Evolutionary conservation across 2,797 vertebrate genomes (phyloP), one percentile per base, ranked within the genome.

Genomic region (Enteromius anoplus): DNA sequence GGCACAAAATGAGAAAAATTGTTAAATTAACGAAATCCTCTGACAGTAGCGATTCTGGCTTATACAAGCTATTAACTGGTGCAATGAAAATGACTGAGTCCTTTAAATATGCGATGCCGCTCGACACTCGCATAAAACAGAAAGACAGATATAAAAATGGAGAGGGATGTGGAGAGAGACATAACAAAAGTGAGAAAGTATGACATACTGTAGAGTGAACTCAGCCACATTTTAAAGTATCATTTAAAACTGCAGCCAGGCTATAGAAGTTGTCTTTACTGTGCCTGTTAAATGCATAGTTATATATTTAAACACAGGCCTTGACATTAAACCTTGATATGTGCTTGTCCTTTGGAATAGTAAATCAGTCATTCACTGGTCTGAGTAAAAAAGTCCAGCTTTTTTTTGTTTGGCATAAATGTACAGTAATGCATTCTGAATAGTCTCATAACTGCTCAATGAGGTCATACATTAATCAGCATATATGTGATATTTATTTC

Each of bases 61-160:
- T 65, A 53, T 82, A 45, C 80, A 82, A 75, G 60, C 71, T 82
- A 68, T 66, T 82, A 82, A 75, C 71, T 66, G 60, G 5, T 8
- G 34, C 47, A 55, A 55, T 66, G 71, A 68, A 82, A 82, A 82
- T 75, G 32, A 82, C 80, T 15, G 23, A 75, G 70, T 68, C 47
- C 62, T 75, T 75, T 75, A 53, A 45, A 51, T 40, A 47, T 40
- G 47, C 8, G 15, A 85, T 60, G 32, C 37, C 21, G 55, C 53
- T 37, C 68, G 23, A 69, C 65, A 80, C 5, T 45, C 53, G 17
- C 17, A 80, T 72, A 11, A 53, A 40, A 68, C 49, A 42, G 72
- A 68, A 45, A 82, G 10, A 65, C 64, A 42, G 37, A 72, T 9
- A 51, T 62, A 42, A 26, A 60, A 49, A 45, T 15, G 15, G 10